These are phyloP conservation scores for Macquaria australasica DNA, from an alignment of 2,113 vertebrate genomes.

Conservation along the genomic window DNA sequence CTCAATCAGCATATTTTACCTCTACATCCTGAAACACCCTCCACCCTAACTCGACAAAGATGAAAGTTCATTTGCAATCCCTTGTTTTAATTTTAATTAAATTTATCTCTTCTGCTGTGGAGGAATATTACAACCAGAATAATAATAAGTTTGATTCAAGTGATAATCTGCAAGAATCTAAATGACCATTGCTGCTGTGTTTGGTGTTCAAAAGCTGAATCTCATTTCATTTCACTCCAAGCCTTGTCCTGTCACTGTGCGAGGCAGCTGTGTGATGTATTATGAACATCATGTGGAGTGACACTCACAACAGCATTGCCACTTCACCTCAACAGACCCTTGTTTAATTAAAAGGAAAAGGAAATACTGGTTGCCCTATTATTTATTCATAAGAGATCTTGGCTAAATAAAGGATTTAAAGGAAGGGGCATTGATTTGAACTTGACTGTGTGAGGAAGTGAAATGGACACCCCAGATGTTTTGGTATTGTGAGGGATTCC, in stretches of 20 bases:
- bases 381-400: slow-evolving; percentile 12
- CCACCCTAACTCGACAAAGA: background rate
- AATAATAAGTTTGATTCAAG: background rate
- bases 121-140: background rate
- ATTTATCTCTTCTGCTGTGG: too few species aligned
- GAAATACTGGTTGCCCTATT: background rate
- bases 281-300: slow-evolving; percentile 22
- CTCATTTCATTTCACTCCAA: background rate
- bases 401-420: background rate
- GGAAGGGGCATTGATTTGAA: slow-evolving; percentile 1
- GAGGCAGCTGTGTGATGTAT: slow-evolving; percentile 5
- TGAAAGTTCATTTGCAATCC: background rate
- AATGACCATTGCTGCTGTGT: background rate
- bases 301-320: background rate
- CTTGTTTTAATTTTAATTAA: too few species aligned
- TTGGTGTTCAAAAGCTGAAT: background rate
- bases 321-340: background rate
- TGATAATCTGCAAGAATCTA: background rate
- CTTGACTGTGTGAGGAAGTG: background rate
- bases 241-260: background rate
- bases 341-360: slow-evolving; percentile 32
- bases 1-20: background rate
- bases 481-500: background rate
- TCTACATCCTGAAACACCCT: background rate
- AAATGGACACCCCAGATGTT: background rate